These are phyloP conservation scores for Alca torda DNA, from an alignment of 2,797 vertebrate genomes.

Conservation along the genomic window DNA sequence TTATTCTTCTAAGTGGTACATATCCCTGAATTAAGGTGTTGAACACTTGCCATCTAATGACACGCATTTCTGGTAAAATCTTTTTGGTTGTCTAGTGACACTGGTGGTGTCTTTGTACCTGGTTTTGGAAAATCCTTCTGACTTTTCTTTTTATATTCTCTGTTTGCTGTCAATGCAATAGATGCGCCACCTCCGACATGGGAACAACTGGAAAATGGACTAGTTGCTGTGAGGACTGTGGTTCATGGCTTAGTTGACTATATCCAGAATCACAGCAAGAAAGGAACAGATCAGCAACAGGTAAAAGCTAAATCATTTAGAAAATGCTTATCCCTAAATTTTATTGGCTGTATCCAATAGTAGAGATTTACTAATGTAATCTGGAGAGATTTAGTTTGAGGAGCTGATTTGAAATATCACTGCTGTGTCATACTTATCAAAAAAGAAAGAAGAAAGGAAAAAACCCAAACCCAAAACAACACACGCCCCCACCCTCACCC, in stretches of 20 bases:
- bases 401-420: not conserved
- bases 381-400: not conserved
- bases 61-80: rapidly evolving
- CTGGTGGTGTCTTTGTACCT: not conserved
- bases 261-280: slow-evolving; percentile 99
- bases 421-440: not conserved
- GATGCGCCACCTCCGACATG: slow-evolving; percentile 96
- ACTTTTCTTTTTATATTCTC: not conserved
- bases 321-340: not conserved
- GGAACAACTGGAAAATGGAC: slow-evolving; percentile 96
- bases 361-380: not conserved
- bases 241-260: slow-evolving; percentile 99
- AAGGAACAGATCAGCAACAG: slow-evolving; percentile 97
- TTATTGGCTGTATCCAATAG: not conserved
- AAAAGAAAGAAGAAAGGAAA: not conserved
- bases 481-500: rapidly evolving
- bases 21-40: not conserved
- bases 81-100: not conserved
- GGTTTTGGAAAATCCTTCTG: not conserved
- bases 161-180: slow-evolving; percentile 47
- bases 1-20: not conserved
- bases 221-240: slow-evolving; percentile 97
- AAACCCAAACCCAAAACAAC: rapidly evolving
- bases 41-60: not conserved
- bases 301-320: slow-evolving; percentile 62